Evolutionary conservation across 2,888 invertebrate genomes (phyloP).

Genomic region (Criorhina ranunculi): DNA sequence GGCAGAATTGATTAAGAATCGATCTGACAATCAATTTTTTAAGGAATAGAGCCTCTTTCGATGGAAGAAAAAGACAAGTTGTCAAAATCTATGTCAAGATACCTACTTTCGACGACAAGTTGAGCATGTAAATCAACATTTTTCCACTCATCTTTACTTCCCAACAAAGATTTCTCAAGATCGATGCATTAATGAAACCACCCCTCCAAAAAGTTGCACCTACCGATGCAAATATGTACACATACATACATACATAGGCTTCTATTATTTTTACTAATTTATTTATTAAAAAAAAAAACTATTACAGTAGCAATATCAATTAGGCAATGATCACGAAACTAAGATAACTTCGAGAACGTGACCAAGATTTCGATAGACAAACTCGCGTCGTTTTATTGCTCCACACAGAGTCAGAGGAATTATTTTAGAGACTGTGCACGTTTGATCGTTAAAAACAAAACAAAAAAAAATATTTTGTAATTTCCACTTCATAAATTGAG

Average conservation of each 20-base stretch:
- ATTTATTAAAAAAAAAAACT: slow-evolving; percentile 22
- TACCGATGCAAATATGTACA: background rate
- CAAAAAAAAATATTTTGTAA: slow-evolving; percentile 6
- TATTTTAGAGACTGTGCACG: slow-evolving; percentile 53
- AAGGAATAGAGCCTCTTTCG: too few species aligned
- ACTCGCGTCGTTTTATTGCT: slow-evolving; percentile 44
- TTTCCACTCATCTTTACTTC: too few species aligned
- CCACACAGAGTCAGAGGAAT: slow-evolving; percentile 3
- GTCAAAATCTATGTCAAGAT: too few species aligned
- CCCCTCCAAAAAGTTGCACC: background rate
- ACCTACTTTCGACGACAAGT: too few species aligned
- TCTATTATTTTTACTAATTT: background rate
- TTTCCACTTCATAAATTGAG: slow-evolving; percentile 37
- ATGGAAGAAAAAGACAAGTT: too few species aligned
- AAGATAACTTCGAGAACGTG: slow-evolving; percentile 69
- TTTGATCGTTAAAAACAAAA: slow-evolving; percentile 67
- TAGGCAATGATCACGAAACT: slow-evolving; percentile 73
- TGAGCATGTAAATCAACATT: too few species aligned
- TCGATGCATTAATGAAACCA: too few species aligned
- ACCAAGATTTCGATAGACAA: slow-evolving; percentile 71
- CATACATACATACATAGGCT: too few species aligned
- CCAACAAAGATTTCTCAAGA: too few species aligned
- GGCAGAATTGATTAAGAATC: too few species aligned
- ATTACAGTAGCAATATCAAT: slow-evolving; percentile 62
- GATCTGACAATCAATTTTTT: too few species aligned